phyloP scores from a whole-genome alignment of 2,113 vertebrate species.

The Salminus brasiliensis region DNA sequence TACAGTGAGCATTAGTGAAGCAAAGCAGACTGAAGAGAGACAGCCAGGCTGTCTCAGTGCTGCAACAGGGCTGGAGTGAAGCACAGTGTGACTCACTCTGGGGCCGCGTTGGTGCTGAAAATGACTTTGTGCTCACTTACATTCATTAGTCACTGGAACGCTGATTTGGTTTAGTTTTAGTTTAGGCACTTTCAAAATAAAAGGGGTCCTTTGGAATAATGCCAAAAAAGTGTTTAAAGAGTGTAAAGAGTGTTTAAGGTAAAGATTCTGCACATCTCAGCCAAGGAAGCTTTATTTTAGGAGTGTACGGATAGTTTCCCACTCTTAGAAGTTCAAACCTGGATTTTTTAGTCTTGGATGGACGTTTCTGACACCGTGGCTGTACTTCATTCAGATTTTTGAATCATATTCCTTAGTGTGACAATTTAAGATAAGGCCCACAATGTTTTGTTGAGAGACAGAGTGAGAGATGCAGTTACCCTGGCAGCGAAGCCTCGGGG shows the following conservation, averaged over 20 bases:
- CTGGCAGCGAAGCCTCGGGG: constrained; percentile 26
- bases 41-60: constrained; percentile 8
- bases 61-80: constrained; percentile 6
- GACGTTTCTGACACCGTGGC: no score
- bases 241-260: no score
- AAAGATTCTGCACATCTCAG: no score
- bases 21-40: constrained; percentile 30
- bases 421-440: not conserved
- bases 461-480: constrained; percentile 19
- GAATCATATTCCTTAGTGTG: no score
- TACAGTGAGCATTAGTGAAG: constrained; percentile 10
- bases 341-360: no score
- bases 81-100: constrained; percentile 28
- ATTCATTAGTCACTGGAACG: constrained; percentile 30
- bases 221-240: not conserved
- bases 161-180: not conserved
- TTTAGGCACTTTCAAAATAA: not conserved
- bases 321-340: no score
- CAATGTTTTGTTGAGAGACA: not conserved
- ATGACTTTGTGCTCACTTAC: constrained; percentile 27
- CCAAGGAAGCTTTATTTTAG: no score
- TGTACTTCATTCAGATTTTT: no score
- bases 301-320: no score
- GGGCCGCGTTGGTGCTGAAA: constrained; percentile 16
- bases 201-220: not conserved